These are phyloP conservation scores for Macrophya alboannulata DNA, from an alignment of 2,888 invertebrate genomes.

Conservation along the genomic window DNA sequence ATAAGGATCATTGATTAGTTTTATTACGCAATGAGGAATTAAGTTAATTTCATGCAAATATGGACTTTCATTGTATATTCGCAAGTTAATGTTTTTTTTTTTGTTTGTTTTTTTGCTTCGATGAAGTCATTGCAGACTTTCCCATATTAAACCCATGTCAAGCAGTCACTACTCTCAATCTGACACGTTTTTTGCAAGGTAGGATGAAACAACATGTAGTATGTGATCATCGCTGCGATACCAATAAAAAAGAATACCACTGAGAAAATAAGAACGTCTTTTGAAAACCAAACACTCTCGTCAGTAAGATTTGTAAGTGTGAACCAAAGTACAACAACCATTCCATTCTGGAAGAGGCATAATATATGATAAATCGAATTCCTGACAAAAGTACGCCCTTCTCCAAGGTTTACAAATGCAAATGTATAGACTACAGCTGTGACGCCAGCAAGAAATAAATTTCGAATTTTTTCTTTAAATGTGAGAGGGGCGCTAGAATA, in stretches of 20 bases:
- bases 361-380: conserved; percentile 4
- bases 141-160: neutral
- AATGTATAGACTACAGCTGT: neutral
- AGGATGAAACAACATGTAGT: conserved; percentile 32
- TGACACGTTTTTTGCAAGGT: neutral
- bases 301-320: neutral
- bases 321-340: neutral
- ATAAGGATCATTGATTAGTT: neutral
- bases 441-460: neutral
- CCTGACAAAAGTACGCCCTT: conserved; percentile 14
- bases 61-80: neutral
- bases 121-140: neutral
- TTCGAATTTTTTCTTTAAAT: neutral
- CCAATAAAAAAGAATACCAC: conserved; percentile 4
- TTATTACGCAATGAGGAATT: neutral
- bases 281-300: neutral
- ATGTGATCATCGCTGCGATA: conserved; percentile 29
- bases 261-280: neutral
- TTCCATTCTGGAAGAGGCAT: conserved; percentile 10
- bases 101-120: neutral
- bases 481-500: neutral
- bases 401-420: neutral
- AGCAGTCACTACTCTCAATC: neutral
- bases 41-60: neutral
- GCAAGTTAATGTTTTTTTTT: neutral